Evolutionary conservation across 2,797 vertebrate genomes (phyloP).

Genomic region (Hydrophis major): DNA sequence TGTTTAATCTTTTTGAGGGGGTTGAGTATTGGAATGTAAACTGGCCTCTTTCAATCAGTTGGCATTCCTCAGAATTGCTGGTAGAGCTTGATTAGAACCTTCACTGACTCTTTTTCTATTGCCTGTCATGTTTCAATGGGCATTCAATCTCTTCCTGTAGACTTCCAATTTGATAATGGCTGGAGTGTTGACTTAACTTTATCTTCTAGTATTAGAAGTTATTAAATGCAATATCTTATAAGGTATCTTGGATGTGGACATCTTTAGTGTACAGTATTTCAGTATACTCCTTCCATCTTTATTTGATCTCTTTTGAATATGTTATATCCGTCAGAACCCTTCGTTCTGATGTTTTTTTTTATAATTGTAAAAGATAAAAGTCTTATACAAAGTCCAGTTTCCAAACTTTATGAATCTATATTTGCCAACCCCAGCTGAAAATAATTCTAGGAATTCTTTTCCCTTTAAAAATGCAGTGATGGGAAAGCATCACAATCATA

Average conservation of each 20-base stretch:
- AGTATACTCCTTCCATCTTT: neutral
- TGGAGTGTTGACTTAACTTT: neutral
- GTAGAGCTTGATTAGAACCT: neutral
- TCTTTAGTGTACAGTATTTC: neutral
- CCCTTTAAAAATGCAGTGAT: neutral
- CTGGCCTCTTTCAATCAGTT: neutral
- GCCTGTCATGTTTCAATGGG: neutral
- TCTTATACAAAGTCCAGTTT: neutral
- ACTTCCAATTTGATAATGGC: neutral
- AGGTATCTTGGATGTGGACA: neutral
- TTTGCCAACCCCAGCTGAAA: neutral
- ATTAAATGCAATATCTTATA: neutral
- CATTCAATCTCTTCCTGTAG: neutral
- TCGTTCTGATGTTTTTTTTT: neutral
- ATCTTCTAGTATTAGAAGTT: neutral
- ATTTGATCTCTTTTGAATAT: neutral
- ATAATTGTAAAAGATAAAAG: neutral
- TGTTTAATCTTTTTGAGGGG: neutral
- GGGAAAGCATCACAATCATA: neutral
- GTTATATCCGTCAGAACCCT: neutral
- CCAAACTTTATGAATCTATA: neutral
- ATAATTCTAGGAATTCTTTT: neutral
- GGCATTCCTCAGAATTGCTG: neutral
- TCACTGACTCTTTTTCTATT: neutral
- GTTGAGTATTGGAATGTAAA: neutral